Percentiles rank a stretch among this genome's conserved stretches.
These are phyloP conservation scores for Urechis unicinctus DNA, from an alignment of 2,888 invertebrate genomes.

Conservation along the genomic window DNA sequence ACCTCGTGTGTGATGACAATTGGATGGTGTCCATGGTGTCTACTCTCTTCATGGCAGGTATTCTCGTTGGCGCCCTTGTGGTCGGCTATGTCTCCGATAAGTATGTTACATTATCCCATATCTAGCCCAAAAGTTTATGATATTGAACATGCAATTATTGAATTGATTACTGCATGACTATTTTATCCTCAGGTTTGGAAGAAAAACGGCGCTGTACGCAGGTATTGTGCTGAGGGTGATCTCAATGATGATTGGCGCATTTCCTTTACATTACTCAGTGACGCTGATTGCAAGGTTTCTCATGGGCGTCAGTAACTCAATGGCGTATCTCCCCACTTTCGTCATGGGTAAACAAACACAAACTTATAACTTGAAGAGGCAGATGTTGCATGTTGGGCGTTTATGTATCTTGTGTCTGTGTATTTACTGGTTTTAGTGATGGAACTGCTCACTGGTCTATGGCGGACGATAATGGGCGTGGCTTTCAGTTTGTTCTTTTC, in stretches of 20 bases:
- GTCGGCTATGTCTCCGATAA: constrained; percentile 7
- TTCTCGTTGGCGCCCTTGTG: constrained; percentile 4
- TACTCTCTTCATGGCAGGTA: constrained; percentile 1
- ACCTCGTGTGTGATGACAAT: constrained; percentile 8
- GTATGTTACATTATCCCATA: too few relatives aligned
- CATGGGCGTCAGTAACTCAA: constrained; percentile 1
- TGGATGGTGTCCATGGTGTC: constrained; percentile 7
- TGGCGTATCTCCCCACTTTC: constrained; percentile 5
- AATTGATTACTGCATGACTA: not conserved
- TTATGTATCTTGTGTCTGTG: too few relatives aligned
- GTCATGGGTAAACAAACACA: constrained; percentile 6
- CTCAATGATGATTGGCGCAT: not conserved
- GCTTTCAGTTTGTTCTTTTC: constrained; percentile 1
- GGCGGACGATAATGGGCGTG: not conserved
- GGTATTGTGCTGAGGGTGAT: constrained; percentile 2
- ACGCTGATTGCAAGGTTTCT: constrained; percentile 7
- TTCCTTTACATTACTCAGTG: constrained; percentile 3
- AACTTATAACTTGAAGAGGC: too few relatives aligned
- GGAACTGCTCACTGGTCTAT: constrained; percentile 5
- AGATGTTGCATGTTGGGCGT: not conserved
- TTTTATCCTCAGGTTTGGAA: constrained; percentile 11
- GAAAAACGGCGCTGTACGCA: constrained; percentile 1
- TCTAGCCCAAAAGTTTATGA: too few relatives aligned
- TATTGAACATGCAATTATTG: too few relatives aligned
- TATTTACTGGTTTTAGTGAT: constrained; percentile 4